Base-by-base conservation (phyloP, 2,113 vertebrate species). In the Telmatochromis bifrenatus region DNA sequence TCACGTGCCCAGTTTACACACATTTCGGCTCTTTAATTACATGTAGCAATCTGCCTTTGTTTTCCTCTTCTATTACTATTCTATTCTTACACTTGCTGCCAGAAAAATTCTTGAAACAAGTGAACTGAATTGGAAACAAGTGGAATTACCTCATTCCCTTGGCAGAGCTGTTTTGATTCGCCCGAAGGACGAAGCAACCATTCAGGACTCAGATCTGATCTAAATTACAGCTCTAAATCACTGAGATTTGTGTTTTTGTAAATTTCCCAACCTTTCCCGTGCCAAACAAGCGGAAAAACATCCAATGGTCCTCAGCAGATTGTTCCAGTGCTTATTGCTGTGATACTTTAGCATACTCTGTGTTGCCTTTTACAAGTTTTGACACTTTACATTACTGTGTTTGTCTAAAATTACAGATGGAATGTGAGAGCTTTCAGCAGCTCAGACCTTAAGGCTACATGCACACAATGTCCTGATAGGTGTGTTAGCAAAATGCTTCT, bases 61-160 rank as follows among this genome's bases (percentile, higher is more conserved):
- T 73, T 65, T 73, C 21, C n/a, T 7, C 13, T 54, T 15, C 55
- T 60, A 37, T 56, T n/a, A 79, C n/a, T n/a, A n/a, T n/a, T n/a
- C n/a, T n/a, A 81, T 89, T 39, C 9, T 55, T n/a, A 8, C 73
- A 15, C 81, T 49, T 13, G 82, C 45, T 90, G 92, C 89, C 90
- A 91, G 88, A 87, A 79, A 79, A 79, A 91, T 79, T 90, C 26
- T 79, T 87, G 65, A 91, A 83, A 85, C 79, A 37, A 79, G 55
- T 17, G 81, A 84, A 45, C 47, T 35, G 82, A 84, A 86, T 68
- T 89, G 84, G 81, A 91, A 87, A 90, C 89, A 56, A 85, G 87
- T 60, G n/a, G 75, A 21, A 11, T 93, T 56, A 93, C 45, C 82
- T 94, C 92, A 91, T 10, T 19, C 55, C 31, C 75, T 65, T 91